Base-by-base conservation (phyloP, 2,113 vertebrate species). In the Sander vitreus region DNA sequence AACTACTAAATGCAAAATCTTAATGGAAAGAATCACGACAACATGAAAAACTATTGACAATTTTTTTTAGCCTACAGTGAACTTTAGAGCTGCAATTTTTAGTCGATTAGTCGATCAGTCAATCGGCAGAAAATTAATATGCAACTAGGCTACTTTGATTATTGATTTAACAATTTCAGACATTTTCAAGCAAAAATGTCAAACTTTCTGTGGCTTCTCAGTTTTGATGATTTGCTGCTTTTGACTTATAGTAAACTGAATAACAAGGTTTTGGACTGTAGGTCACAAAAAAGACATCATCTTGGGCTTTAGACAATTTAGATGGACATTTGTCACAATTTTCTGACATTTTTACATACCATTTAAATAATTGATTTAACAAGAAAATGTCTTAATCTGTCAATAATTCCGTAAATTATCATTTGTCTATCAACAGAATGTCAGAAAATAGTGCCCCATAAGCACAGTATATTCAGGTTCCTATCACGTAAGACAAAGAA, bases 1-100 rank as follows among this genome's bases (percentile, higher is more conserved):
- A 36, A 48, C 18, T 19, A 55, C 47, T 81, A 15, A 6, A 67
- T 45, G 53, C n/a, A 66, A 67, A 58, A 45, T 9, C 2, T 59
- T 18, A 64, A 63, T 18, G n/a, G 25, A 72, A 81, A 81, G 3
- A 64, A 67, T 67, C 55, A 67, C 23, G 2, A 53, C 23, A 58
- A 51, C 19, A 12, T 63, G 7, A 59, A 13, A 55, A 43, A 54
- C 45, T 39, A 23, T 4, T 18, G 4, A 50, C 8, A 69, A 23
- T 10, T 33, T 19, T 36, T 21, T 48, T 15, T 6, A 43, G 55
- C 9, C 19, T 21, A 0, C 6, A 45, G 33, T 43, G 5, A 27
- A 45, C 60, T 19, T 83, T 11, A 19, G 43, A 45, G 18, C 21
- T 63, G 57, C 14, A 16, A 16, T 0, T 5, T 9, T n/a, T 33